Percentiles rank a stretch among this genome's conserved stretches.
Conservation (phyloP, 2,888 invertebrate genomes). For the Diarsia dahlii region DNA sequence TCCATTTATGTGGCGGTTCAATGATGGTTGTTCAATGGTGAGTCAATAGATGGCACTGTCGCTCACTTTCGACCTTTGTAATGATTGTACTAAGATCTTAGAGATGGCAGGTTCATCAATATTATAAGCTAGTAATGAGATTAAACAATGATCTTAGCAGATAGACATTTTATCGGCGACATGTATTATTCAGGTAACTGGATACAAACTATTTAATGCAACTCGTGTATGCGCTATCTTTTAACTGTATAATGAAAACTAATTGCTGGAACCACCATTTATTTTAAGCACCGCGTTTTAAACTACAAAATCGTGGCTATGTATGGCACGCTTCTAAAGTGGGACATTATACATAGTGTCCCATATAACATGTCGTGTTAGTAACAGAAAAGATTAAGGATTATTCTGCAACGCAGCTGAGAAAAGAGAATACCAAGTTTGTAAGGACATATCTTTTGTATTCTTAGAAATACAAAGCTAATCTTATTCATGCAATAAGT, state of each 20-base stretch:
- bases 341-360: slow-evolving; percentile 44
- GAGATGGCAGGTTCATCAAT: too few species aligned
- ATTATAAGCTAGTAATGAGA: too few species aligned
- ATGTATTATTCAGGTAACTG: neutral
- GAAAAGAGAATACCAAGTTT: slow-evolving; percentile 8
- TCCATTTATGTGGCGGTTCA: too few species aligned
- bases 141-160: too few species aligned
- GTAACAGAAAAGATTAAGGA: slow-evolving; percentile 39
- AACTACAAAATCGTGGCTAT: slow-evolving; percentile 51
- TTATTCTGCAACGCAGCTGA: slow-evolving; percentile 24
- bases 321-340: slow-evolving; percentile 34
- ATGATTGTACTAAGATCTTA: too few species aligned
- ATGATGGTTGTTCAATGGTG: too few species aligned
- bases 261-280: slow-evolving; percentile 44
- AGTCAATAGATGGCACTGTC: too few species aligned
- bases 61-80: too few species aligned
- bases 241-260: slow-evolving; percentile 43
- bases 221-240: slow-evolving; percentile 14
- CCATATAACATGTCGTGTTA: slow-evolving; percentile 38
- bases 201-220: neutral
- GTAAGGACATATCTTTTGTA: neutral
- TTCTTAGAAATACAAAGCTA: neutral
- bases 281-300: slow-evolving; percentile 46
- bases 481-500: neutral
- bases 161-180: too few species aligned